Conservation (phyloP, 2,797 vertebrate genomes). For the Dendrocincla fuliginosa region DNA sequence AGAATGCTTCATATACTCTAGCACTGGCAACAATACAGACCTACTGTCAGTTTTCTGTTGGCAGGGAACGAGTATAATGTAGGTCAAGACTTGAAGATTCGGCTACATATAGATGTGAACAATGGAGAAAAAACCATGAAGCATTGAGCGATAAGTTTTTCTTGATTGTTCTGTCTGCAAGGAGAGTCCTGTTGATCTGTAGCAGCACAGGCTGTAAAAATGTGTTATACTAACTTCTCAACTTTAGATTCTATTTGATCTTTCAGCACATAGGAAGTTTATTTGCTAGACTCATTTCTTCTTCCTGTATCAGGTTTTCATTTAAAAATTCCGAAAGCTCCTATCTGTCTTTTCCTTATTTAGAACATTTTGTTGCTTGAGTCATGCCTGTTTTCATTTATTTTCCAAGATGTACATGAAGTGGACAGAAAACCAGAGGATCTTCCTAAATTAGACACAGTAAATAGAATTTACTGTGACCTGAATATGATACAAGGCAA, state of each 20-base stretch:
- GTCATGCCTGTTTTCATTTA: slow-evolving; percentile 34
- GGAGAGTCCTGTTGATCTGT: background rate
- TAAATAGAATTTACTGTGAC: background rate
- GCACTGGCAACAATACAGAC: background rate
- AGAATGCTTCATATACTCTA: background rate
- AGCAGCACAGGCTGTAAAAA: background rate
- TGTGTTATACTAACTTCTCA: slow-evolving; percentile 24
- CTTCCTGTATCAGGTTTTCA: slow-evolving; percentile 38
- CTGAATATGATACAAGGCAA: background rate
- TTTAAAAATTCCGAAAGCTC: background rate
- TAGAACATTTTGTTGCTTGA: slow-evolving; percentile 17
- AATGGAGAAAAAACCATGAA: background rate
- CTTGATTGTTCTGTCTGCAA: background rate
- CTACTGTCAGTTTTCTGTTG: background rate
- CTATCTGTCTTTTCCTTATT: slow-evolving; percentile 24
- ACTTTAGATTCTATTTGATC: slow-evolving; percentile 32
- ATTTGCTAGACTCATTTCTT: background rate
- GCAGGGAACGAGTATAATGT: background rate
- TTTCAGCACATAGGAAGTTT: slow-evolving; percentile 15
- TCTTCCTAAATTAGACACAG: background rate
- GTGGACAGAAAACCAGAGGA: background rate
- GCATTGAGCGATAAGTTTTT: background rate
- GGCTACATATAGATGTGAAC: background rate
- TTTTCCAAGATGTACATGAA: background rate
- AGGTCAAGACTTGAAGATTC: background rate